Evolutionary conservation across 2,797 vertebrate species (phyloP).

Genomic region (Heteromormyrus szaboi): DNA sequence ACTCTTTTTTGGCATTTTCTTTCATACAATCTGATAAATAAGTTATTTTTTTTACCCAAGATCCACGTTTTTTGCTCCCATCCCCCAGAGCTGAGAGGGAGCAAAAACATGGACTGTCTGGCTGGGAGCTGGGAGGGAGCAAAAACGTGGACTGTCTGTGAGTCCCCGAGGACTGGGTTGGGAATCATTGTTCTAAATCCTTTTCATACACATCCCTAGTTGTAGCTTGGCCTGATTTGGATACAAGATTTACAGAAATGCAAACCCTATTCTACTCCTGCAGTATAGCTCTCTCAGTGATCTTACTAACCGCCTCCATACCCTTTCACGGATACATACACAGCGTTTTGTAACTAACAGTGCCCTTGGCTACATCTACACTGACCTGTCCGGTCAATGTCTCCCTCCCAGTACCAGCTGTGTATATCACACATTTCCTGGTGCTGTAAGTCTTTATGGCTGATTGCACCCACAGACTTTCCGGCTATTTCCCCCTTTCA

Average conservation of each 20-base stretch:
- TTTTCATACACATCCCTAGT: background rate
- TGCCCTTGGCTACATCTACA: background rate
- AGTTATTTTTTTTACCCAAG: background rate
- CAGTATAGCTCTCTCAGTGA: background rate
- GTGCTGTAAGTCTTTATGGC: background rate
- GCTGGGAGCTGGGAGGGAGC: background rate
- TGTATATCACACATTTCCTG: background rate
- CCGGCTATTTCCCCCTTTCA: background rate
- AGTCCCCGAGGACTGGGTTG: background rate
- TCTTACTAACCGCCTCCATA: background rate
- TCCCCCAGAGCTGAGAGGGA: background rate
- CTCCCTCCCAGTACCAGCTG: background rate
- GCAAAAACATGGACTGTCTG: background rate
- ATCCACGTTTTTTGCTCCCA: background rate
- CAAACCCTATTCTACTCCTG: background rate
- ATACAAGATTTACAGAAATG: background rate
- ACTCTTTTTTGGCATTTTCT: background rate
- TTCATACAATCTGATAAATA: background rate
- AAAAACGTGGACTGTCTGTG: background rate
- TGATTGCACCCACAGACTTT: background rate
- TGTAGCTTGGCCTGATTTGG: conserved; percentile 1
- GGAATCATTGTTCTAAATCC: background rate
- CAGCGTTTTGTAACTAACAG: background rate
- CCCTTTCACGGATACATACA: background rate
- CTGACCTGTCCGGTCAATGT: background rate